Percentiles rank a stretch among this genome's conserved stretches.
Evolutionary conservation across 2,888 invertebrate species (phyloP).

Genomic region (Mesochorus sp.): DNA sequence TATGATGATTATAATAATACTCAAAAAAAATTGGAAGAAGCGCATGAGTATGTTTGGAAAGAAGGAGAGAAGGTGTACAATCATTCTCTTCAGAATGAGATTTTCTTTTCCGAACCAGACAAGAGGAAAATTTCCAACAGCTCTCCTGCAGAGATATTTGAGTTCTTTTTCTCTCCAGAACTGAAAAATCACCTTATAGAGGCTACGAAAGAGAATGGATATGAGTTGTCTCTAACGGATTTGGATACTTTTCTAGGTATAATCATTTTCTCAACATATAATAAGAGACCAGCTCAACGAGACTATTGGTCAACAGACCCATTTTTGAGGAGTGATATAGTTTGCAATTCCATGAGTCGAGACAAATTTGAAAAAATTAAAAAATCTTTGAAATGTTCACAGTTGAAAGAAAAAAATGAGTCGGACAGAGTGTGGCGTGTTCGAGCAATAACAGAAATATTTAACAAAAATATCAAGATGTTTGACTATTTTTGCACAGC

Average conservation of each 20-base stretch:
- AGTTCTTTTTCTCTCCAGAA: constrained; percentile 20
- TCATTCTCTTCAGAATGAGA: constrained; percentile 23
- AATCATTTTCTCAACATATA: constrained; percentile 28
- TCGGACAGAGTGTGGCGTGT: constrained; percentile 6
- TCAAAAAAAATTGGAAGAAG: constrained; percentile 41
- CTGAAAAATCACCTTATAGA: constrained; percentile 14
- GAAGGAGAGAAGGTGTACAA: constrained; percentile 19
- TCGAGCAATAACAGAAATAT: constrained; percentile 20
- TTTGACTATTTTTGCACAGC: constrained; percentile 9
- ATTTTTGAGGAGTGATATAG: constrained; percentile 19
- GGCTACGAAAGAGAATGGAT: constrained; percentile 15
- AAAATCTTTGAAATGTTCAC: constrained; percentile 23
- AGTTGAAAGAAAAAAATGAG: not conserved
- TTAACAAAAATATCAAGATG: constrained; percentile 21
- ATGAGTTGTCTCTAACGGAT: constrained; percentile 5
- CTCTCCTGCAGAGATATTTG: constrained; percentile 26
- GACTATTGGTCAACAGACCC: constrained; percentile 28
- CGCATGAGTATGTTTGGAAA: constrained; percentile 20
- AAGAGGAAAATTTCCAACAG: constrained; percentile 28
- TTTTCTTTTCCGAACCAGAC: constrained; percentile 8
- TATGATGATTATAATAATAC: constrained; percentile 25
- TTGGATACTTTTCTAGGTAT: constrained; percentile 11
- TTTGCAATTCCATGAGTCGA: constrained; percentile 6
- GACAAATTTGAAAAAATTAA: constrained; percentile 23
- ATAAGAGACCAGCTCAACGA: constrained; percentile 32